phyloP scores from a whole-genome alignment of 2,113 vertebrate species.

The Cyanoramphus novaezelandiae region DNA sequence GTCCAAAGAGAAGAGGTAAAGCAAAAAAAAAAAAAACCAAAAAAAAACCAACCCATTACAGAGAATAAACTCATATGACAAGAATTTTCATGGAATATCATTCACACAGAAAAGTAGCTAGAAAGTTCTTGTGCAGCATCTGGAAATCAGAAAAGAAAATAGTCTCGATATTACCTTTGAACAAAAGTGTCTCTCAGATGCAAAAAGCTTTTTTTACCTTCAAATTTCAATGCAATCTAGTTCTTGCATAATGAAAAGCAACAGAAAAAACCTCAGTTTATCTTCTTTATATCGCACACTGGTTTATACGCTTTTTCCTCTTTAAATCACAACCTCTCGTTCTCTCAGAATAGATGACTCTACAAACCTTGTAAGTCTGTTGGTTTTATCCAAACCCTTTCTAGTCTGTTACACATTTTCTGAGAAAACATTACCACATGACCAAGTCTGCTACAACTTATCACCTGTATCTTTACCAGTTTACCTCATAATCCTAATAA shows the following conservation, averaged over 20 bases:
- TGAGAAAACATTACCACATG: neutral
- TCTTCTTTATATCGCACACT: neutral
- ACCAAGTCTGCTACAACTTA: neutral
- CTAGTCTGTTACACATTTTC: neutral
- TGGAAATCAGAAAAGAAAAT: neutral
- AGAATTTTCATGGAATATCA: neutral
- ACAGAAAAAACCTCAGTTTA: neutral
- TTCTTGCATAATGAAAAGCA: neutral
- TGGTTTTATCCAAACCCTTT: neutral
- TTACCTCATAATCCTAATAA: neutral
- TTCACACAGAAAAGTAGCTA: neutral
- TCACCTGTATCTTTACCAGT: neutral
- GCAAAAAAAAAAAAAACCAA: neutral
- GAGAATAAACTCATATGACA: neutral
- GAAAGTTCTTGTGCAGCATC: neutral
- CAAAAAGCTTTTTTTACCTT: neutral
- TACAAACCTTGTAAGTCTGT: neutral
- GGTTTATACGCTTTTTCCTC: neutral
- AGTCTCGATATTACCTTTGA: neutral
- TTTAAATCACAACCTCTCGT: neutral
- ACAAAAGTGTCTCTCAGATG: neutral
- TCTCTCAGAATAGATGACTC: neutral
- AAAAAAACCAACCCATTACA: neutral
- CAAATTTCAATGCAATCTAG: neutral
- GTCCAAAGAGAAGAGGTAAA: neutral